These are phyloP conservation scores for Temnopleurus reevesii DNA, from an alignment of 53 echinoderm and acorn worm species.

Conservation along the genomic window DNA sequence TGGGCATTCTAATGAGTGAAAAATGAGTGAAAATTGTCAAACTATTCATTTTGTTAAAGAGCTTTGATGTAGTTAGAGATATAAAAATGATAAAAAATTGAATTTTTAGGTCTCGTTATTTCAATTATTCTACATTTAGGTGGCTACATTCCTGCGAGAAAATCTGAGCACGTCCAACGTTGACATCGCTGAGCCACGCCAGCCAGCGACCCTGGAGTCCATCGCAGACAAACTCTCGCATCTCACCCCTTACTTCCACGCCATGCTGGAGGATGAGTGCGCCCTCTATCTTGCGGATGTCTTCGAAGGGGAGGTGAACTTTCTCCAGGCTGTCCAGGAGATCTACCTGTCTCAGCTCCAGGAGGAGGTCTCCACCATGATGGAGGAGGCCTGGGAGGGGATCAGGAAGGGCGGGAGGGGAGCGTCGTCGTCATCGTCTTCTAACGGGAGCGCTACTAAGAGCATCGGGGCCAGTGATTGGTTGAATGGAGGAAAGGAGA, in stretches of 20 bases:
- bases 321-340: slow-evolving; percentile 63
- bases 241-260: slow-evolving; percentile 56
- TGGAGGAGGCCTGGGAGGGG: slow-evolving; percentile 67
- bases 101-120: too few relatives aligned
- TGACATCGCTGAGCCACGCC: slow-evolving; percentile 48
- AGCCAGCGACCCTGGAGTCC: slow-evolving; percentile 43
- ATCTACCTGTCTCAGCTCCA: slow-evolving; percentile 73
- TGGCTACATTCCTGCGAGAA: slow-evolving; percentile 12
- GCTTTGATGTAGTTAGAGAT: too few relatives aligned
- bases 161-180: background rate
- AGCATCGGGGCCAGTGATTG: slow-evolving; percentile 58
- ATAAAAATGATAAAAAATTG: too few relatives aligned
- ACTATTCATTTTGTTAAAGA: too few relatives aligned
- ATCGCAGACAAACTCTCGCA: slow-evolving; percentile 52
- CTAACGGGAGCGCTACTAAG: slow-evolving; percentile 53
- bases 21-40: too few relatives aligned
- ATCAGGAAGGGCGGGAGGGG: slow-evolving; percentile 36
- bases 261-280: slow-evolving; percentile 84
- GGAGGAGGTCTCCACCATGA: slow-evolving; percentile 66
- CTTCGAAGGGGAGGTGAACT: slow-evolving; percentile 73
- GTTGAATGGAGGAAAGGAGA: slow-evolving; percentile 58
- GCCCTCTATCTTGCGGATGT: slow-evolving; percentile 74
- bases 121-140: background rate
- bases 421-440: slow-evolving; percentile 49
- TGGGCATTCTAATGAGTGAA: too few relatives aligned